Evolutionary conservation across 2,113 vertebrate species (phyloP), one percentile per base, ranked within the genome.

Genomic region (Alethe diademata): DNA sequence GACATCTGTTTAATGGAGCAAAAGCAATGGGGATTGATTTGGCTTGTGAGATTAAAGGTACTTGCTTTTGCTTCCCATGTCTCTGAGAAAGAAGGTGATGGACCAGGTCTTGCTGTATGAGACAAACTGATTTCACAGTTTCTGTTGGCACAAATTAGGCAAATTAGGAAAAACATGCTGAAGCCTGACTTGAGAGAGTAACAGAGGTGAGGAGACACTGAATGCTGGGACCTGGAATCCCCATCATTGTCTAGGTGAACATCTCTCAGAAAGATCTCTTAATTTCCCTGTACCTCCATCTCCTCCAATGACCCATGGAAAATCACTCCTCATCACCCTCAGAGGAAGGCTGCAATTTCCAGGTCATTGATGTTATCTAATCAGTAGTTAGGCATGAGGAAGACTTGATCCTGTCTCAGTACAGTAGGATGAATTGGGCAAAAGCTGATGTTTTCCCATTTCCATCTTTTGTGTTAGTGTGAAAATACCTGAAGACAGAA

Each of bases 91-190:
- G 65, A 67, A 51, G 42, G 11, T 76, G 66, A 58, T 50, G 24
- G 50, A 65, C 42, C 38, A 51, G 38, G 24, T 69, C 50, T 76
- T 82, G 54, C 67, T 69, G 1, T 19, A 51, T 17, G 7, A 89
- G 18, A 67, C 47, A 87, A 87, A 73, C 16, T 8, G 70, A 79
- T 78, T 60, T 43, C 40, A 38, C 12, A 20, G 28, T 40, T 94
- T 47, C 60, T 0, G 0, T 67, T 0, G 2, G 50, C 54, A 29
- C 15, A 48, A 20, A 40, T 17, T 1, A 69, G 90, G 33, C 38
- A 67, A 83, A 61, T 25, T 17, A 79, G 33, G 38, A 50, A 73
- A 83, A 88, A 15, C 13, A 31, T 0, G 0, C 28, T 51, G 13
- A 66, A 47, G 19, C 16, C 23, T 67, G 60, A 48, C 11, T n/a